Percentiles rank a stretch among this genome's conserved stretches.
Conservation (phyloP, 2,888 invertebrate species). For the Nemoura dubitans region DNA sequence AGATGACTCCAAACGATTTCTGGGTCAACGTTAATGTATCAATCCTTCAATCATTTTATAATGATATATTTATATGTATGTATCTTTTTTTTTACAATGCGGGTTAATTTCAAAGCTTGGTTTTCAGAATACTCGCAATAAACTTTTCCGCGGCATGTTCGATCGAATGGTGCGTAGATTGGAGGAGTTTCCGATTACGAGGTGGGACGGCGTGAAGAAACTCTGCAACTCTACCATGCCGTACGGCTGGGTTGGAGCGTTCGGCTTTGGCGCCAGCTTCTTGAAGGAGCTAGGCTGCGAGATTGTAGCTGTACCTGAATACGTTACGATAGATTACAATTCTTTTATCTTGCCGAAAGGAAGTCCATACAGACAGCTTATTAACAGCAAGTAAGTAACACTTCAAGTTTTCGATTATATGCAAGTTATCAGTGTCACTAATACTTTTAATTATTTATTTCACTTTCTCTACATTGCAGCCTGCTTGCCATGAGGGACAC, state of each 20-base stretch:
- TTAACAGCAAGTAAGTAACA: neutral
- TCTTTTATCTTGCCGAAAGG: neutral
- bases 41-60: neutral
- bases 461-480: no score
- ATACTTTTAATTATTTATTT: no score
- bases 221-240: neutral
- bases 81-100: no score
- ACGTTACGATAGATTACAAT: neutral
- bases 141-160: neutral
- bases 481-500: no score
- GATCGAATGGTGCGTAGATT: neutral
- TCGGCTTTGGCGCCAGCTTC: neutral
- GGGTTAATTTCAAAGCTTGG: no score
- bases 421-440: no score
- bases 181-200: neutral
- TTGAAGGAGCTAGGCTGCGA: neutral
- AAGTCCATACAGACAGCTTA: neutral
- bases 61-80: neutral
- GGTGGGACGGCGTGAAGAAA: neutral
- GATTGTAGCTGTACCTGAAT: neutral
- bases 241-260: neutral
- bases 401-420: no score
- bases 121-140: neutral
- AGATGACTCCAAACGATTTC: neutral
- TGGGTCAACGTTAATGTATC: neutral